These are phyloP conservation scores for Petaurus breviceps DNA, from an alignment of 2,113 vertebrate species.

Conservation along the genomic window DNA sequence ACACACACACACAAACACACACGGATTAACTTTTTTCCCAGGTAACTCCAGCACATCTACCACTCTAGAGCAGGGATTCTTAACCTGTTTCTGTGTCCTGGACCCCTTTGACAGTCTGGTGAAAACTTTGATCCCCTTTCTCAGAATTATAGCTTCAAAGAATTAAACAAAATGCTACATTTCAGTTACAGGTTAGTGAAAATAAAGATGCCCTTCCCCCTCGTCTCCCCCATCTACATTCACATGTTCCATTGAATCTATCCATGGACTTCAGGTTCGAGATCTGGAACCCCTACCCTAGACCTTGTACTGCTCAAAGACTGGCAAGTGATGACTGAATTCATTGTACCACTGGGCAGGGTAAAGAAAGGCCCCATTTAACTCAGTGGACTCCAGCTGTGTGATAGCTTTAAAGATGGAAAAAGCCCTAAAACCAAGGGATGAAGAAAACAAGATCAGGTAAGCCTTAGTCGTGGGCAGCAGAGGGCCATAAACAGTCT, in stretches of 20 bases:
- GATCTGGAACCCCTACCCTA: neutral
- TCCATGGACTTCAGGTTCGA: neutral
- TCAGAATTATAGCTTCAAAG: neutral
- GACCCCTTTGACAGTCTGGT: neutral
- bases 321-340: neutral
- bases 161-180: neutral
- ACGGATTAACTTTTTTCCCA: too few species aligned
- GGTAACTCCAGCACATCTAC: neutral
- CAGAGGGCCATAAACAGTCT: neutral
- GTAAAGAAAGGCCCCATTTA: neutral
- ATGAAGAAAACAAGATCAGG: neutral
- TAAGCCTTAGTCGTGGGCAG: neutral
- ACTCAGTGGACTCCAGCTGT: neutral
- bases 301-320: slow-evolving; percentile 3
- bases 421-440: neutral
- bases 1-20: too few species aligned
- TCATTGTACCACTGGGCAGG: neutral
- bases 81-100: neutral
- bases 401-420: neutral
- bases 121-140: neutral
- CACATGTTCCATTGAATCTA: neutral
- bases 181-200: neutral
- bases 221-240: neutral
- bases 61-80: neutral
- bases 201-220: neutral